Conservation (phyloP, 2,113 vertebrate genomes). For the Lophura nycthemera region DNA sequence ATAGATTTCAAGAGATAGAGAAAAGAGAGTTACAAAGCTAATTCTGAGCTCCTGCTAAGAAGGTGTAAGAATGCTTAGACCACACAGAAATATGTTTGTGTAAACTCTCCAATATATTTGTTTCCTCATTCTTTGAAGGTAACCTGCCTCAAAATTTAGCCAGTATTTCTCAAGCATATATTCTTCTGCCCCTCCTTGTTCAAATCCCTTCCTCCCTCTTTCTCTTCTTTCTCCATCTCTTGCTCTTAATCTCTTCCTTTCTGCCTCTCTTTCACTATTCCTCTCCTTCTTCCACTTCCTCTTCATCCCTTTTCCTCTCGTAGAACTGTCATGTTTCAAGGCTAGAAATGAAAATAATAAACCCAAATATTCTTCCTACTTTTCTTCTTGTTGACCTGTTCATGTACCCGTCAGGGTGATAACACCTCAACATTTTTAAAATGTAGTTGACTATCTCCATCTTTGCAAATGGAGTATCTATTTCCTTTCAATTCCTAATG, state of each 20-base stretch:
- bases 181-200: not conserved
- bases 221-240: not conserved
- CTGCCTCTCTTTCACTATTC: no score
- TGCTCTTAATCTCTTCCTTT: not conserved
- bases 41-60: not conserved
- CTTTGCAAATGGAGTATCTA: not conserved
- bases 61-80: not conserved
- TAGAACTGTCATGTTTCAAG: not conserved
- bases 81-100: not conserved
- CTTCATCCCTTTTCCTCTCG: fast-evolving
- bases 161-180: not conserved
- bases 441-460: not conserved
- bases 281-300: not conserved
- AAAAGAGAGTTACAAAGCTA: not conserved
- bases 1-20: not conserved
- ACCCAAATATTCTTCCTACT: not conserved
- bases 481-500: not conserved
- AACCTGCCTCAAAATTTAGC: not conserved
- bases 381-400: not conserved
- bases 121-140: not conserved
- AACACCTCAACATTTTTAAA: not conserved
- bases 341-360: not conserved
- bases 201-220: not conserved
- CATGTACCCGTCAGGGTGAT: not conserved
- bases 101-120: not conserved